These are phyloP conservation scores for Andricus quercusramuli DNA, from an alignment of 2,888 invertebrate species.

Conservation along the genomic window DNA sequence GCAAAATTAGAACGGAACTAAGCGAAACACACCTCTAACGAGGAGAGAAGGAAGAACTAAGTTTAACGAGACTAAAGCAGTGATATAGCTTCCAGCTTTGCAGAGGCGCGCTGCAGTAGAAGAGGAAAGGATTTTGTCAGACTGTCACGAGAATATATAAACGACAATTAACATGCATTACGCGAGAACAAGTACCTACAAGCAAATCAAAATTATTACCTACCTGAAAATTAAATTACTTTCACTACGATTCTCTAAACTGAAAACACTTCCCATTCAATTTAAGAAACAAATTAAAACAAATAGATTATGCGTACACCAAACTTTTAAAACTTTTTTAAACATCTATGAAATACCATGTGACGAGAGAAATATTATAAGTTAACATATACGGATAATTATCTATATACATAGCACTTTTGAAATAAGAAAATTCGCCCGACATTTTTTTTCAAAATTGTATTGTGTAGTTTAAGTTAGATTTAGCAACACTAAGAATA, in stretches of 20 bases:
- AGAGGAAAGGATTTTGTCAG: slow-evolving; percentile 38
- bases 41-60: slow-evolving; percentile 40
- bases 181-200: slow-evolving; percentile 20
- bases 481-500: too few species aligned
- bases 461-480: too few species aligned
- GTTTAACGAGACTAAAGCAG: slow-evolving; percentile 39
- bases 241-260: not conserved
- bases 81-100: slow-evolving; percentile 36
- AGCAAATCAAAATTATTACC: slow-evolving; percentile 29
- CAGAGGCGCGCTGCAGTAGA: slow-evolving; percentile 6
- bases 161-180: slow-evolving; percentile 35
- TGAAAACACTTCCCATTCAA: not conserved
- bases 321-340: too few species aligned
- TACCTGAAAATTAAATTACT: slow-evolving; percentile 14
- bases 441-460: too few species aligned
- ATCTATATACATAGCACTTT: too few species aligned
- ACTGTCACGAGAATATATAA: slow-evolving; percentile 38
- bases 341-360: too few species aligned
- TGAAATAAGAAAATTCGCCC: too few species aligned
- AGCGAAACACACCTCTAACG: slow-evolving; percentile 40
- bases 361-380: too few species aligned
- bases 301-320: too few species aligned
- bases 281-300: not conserved
- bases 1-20: slow-evolving; percentile 42
- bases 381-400: too few species aligned